A percentile compares a stretch with the other conserved stretches of the same genome.
Conservation (phyloP, 2,113 vertebrate genomes). For the Crotophaga sulcirostris region DNA sequence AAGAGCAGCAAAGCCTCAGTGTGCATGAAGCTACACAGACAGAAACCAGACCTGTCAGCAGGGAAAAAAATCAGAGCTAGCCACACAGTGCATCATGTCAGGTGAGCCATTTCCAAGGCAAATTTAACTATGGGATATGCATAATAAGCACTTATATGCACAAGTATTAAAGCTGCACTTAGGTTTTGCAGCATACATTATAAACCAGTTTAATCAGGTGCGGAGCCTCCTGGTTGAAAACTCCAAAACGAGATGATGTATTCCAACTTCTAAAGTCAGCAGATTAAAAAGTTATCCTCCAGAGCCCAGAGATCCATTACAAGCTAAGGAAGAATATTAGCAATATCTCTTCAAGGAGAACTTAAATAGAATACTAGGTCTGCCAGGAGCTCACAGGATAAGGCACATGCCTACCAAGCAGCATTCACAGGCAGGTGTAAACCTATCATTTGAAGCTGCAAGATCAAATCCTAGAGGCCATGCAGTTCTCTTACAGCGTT, state of each 20-base stretch:
- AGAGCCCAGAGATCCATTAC: constrained; percentile 30
- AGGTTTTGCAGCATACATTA: not conserved
- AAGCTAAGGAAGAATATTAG: not conserved
- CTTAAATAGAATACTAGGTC: constrained; percentile 34
- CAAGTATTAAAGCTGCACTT: not conserved
- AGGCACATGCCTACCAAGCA: not conserved
- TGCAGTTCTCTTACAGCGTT: not conserved
- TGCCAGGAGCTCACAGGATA: not conserved
- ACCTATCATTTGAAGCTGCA: not conserved
- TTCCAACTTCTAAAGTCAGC: constrained; percentile 1
- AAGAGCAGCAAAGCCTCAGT: not conserved
- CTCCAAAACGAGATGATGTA: not conserved
- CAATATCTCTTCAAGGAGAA: constrained; percentile 38
- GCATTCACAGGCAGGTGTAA: not conserved
- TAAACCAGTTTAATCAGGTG: not conserved
- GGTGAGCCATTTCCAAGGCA: constrained; percentile 6
- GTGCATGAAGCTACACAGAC: not conserved
- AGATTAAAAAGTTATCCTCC: constrained; percentile 24
- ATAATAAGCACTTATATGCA: not conserved
- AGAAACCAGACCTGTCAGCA: not conserved
- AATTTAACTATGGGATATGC: not conserved
- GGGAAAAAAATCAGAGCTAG: not conserved
- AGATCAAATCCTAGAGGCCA: not conserved
- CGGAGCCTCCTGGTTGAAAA: not conserved
- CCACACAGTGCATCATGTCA: not conserved